phyloP scores from a whole-genome alignment of 2,797 vertebrate genomes.

The Cuniculus paca region DNA sequence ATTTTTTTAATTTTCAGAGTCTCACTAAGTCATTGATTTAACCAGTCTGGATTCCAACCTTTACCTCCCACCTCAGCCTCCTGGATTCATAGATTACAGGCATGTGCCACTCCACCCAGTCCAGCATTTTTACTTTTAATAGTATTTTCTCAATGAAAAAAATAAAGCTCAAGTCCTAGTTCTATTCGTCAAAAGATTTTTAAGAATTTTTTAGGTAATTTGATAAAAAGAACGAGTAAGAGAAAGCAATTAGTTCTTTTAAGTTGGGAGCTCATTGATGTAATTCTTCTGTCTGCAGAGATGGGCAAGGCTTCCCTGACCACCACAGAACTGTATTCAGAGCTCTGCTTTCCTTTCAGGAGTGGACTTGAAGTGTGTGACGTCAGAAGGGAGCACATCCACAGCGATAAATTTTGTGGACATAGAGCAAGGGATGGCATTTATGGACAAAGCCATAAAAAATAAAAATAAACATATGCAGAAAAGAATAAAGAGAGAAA shows the following conservation, averaged over 20 bases:
- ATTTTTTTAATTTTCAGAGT: neutral
- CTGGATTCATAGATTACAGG: neutral
- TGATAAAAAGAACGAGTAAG: neutral
- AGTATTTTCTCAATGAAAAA: slow-evolving; percentile 68
- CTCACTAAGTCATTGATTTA: neutral
- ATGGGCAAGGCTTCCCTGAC: neutral
- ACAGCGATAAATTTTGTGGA: neutral
- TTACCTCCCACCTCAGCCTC: neutral
- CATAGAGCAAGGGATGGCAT: neutral
- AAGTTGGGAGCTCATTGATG: neutral
- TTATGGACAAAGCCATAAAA: neutral
- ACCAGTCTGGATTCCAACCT: neutral
- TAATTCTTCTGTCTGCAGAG: neutral
- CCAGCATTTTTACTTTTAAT: slow-evolving; percentile 55
- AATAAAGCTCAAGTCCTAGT: slow-evolving; percentile 65
- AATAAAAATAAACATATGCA: neutral
- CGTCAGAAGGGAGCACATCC: no score
- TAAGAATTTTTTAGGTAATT: slow-evolving; percentile 46
- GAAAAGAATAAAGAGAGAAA: neutral
- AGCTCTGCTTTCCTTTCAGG: neutral
- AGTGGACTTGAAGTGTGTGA: neutral
- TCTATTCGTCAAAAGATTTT: slow-evolving; percentile 77
- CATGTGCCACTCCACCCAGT: no score
- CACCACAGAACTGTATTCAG: accelerated
- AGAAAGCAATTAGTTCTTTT: neutral